These are phyloP conservation scores for Hydractinia echinata DNA, from an alignment of 30 jellyfish, hydroid and myxozoan genomes.

Conservation along the genomic window DNA sequence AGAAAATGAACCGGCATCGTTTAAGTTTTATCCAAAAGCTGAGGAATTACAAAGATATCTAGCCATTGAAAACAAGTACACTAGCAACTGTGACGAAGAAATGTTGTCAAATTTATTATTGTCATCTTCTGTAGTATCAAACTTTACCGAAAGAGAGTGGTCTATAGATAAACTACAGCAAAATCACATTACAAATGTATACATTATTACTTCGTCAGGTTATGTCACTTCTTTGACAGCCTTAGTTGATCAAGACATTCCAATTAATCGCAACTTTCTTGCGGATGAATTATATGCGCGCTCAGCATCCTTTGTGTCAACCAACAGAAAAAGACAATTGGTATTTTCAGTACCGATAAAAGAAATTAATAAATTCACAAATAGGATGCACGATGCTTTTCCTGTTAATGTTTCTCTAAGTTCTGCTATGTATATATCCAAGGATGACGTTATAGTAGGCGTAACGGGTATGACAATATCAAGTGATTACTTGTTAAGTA, in stretches of 20 bases:
- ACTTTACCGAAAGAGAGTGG: slow-evolving; percentile 40
- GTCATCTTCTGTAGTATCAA: slow-evolving; percentile 48
- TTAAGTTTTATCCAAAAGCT: slow-evolving; percentile 65
- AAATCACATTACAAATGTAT: background rate
- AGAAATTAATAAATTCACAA: background rate
- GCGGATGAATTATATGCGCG: slow-evolving; percentile 44
- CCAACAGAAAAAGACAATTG: slow-evolving; percentile 12
- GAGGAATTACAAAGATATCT: slow-evolving; percentile 51
- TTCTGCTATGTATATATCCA: background rate
- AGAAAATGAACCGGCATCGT: slow-evolving; percentile 44
- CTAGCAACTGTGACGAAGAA: slow-evolving; percentile 27
- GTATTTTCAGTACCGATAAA: slow-evolving; percentile 52
- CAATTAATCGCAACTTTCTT: slow-evolving; percentile 45
- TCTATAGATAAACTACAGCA: background rate
- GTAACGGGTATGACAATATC: slow-evolving; percentile 2
- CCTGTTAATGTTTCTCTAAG: background rate
- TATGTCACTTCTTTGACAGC: background rate
- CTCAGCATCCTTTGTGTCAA: slow-evolving; percentile 42
- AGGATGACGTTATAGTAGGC: background rate
- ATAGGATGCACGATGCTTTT: background rate
- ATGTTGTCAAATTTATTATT: slow-evolving; percentile 36
- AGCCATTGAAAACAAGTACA: background rate
- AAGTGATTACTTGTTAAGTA: background rate
- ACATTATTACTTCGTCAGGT: slow-evolving; percentile 22
- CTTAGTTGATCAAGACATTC: background rate